phyloP scores from a whole-genome alignment of 2,888 invertebrate species.

The Callyntrura sp. region DNA sequence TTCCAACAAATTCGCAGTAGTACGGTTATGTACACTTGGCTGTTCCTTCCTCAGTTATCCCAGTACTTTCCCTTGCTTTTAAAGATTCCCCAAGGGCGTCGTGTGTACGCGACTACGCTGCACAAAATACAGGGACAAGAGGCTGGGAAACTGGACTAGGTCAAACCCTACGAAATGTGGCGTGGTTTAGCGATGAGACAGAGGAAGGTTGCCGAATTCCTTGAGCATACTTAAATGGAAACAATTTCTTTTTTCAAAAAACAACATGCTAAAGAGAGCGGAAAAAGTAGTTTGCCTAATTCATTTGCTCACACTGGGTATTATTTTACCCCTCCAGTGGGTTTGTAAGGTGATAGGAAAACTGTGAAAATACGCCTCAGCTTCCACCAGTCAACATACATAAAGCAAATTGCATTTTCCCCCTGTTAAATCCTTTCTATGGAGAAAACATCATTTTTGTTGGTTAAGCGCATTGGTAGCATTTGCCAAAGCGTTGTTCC shows the following conservation, averaged over 20 bases:
- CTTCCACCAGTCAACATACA: background rate
- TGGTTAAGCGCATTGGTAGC: background rate
- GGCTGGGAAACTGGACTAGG: conserved; percentile 39
- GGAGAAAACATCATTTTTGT: conserved; percentile 2
- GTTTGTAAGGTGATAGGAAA: background rate
- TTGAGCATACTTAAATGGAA: conserved; percentile 19
- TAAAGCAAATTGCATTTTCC: conserved; percentile 29
- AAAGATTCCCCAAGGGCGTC: conserved; percentile 56
- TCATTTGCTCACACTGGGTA: background rate
- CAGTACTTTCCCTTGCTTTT: conserved; percentile 51
- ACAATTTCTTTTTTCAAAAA: conserved; percentile 35
- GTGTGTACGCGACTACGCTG: conserved; percentile 34
- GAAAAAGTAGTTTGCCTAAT: conserved; percentile 56
- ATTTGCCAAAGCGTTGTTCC: conserved; percentile 20
- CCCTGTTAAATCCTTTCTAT: background rate
- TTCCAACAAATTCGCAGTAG: background rate
- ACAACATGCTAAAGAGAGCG: conserved; percentile 49
- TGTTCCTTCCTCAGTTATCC: conserved; percentile 12
- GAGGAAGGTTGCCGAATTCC: conserved; percentile 40
- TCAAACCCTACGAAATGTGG: conserved; percentile 65
- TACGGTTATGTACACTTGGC: conserved; percentile 26
- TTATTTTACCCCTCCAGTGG: background rate
- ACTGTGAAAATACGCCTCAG: background rate
- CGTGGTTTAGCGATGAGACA: conserved; percentile 50
- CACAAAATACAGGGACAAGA: conserved; percentile 14